A percentile compares a stretch with the other conserved stretches of the same genome.
Evolutionary conservation across 2,797 vertebrate species (phyloP).

Genomic region (Sebastes diploproa): DNA sequence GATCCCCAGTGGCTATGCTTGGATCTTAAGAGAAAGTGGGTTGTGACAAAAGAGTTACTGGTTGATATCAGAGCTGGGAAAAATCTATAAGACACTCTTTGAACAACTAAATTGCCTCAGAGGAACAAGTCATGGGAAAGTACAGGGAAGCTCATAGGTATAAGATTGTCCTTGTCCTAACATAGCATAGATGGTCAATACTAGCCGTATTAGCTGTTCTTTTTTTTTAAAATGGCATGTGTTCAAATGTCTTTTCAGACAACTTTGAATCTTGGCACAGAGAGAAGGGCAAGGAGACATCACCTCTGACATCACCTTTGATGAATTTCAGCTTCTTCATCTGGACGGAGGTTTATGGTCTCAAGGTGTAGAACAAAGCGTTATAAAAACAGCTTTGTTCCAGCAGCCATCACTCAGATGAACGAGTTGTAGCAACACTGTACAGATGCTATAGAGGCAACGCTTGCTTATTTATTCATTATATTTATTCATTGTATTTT

Average conservation of each 20-base stretch:
- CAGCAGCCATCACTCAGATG: too few species aligned
- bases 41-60: background rate
- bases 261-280: background rate
- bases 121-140: background rate
- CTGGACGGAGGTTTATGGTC: too few species aligned
- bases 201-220: background rate
- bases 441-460: too few species aligned
- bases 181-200: background rate
- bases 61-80: background rate
- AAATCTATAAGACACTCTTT: background rate
- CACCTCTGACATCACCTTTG: background rate
- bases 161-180: too few species aligned
- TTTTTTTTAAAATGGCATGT: background rate
- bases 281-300: background rate
- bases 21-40: background rate
- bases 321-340: too few species aligned
- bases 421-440: too few species aligned
- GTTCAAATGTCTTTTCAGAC: background rate
- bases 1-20: background rate
- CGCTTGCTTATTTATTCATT: too few species aligned
- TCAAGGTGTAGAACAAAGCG: too few species aligned
- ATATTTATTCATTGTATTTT: too few species aligned
- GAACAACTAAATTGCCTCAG: background rate
- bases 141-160: too few species aligned
- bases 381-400: too few species aligned